Evolutionary conservation across 2,797 vertebrate species (phyloP), one percentile per base, ranked within the genome.

Genomic region (Hylomyscus alleni): DNA sequence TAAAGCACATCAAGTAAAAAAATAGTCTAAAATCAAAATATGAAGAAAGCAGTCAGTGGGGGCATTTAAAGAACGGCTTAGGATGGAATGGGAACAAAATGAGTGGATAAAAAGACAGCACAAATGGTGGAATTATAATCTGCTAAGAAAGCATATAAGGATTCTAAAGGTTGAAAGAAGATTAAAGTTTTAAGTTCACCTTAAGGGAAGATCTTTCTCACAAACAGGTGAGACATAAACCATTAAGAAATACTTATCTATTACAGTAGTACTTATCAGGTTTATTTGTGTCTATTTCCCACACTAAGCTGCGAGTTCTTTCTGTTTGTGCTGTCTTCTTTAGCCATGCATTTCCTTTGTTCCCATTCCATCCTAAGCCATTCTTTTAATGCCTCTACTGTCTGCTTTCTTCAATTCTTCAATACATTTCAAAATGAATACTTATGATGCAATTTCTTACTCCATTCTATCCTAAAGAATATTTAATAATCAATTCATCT

Each of bases 101-200:
- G 44, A 10, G 82, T 10, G 83, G 72, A 97, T 94, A 94, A 94
- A 95, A 95, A 95, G 78, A 92, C 91, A 85, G 31, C 50, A 85
- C 14, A 73, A 96, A 93, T 50, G 62, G 62, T 73, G 26, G 40
- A 93, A 29, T 89, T 96, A 95, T 89, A 93, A 97, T 96, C 83
- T 94, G 40, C 84, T 77, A 97, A 78, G 81, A 95, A 92, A 94
- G 80, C 80, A 96, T 86, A 89, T 52, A 85, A 97, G 93, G 62
- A 85, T 77, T 94, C 31, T 67, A 17, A 67, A 95, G 67, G 29
- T 78, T 95, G 44, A 88, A 96, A 97, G 93, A 94, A 62, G 80
- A 95, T 93, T 97, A 95, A 97, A 96, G 87, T 91, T 95, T 93
- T 92, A 97, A 96, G 73, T 95, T 97, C 91, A 96, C 89, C 82